These are phyloP conservation scores for Lonchura striata DNA, from an alignment of 2,113 vertebrate species.

Conservation along the genomic window DNA sequence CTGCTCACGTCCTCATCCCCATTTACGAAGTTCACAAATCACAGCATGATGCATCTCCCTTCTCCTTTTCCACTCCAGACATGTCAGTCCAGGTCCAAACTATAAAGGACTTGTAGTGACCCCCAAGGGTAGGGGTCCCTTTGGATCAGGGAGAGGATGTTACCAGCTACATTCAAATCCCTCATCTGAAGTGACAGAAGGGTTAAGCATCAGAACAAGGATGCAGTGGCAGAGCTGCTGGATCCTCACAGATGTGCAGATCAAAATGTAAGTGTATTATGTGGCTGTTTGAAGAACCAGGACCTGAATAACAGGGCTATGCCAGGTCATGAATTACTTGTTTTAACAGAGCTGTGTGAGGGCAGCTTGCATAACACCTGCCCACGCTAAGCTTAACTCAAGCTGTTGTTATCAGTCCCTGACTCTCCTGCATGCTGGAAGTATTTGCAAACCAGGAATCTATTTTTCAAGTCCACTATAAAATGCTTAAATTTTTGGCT, in stretches of 20 bases:
- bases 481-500: neutral
- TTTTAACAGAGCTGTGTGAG: slow-evolving; percentile 56
- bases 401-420: slow-evolving; percentile 50
- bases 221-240: neutral
- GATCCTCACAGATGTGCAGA: slow-evolving; percentile 2
- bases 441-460: slow-evolving; percentile 22
- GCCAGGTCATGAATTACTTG: slow-evolving; percentile 40
- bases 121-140: fast-evolving
- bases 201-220: neutral
- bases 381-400: slow-evolving; percentile 54
- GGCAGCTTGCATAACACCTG: slow-evolving; percentile 69
- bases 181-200: neutral
- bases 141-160: neutral
- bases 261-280: neutral
- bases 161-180: neutral
- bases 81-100: neutral
- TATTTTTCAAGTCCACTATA: neutral
- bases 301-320: slow-evolving; percentile 27
- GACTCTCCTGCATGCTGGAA: slow-evolving; percentile 10
- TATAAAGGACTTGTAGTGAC: neutral
- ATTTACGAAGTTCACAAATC: neutral
- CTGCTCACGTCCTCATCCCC: neutral
- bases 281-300: neutral
- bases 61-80: neutral
- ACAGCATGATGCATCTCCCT: neutral